These are phyloP conservation scores for Plutomurus gul DNA, from an alignment of 1,140 invertebrate genomes.

Conservation along the genomic window DNA sequence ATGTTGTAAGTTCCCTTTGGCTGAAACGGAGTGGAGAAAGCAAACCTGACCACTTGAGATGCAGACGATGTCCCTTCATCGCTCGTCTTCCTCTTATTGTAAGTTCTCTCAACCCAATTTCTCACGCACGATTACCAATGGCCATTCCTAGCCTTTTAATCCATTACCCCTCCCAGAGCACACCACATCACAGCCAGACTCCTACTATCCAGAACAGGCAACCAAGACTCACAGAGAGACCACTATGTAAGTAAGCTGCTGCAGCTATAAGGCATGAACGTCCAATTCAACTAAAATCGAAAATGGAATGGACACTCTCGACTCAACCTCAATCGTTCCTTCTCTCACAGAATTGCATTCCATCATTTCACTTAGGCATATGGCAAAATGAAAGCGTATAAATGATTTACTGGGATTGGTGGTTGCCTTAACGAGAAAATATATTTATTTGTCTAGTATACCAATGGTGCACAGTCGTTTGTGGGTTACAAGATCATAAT, in stretches of 20 bases:
- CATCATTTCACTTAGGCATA: slow-evolving; percentile 15
- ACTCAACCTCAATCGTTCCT: slow-evolving; percentile 17
- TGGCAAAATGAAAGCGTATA: background rate
- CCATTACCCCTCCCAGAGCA: slow-evolving; percentile 3
- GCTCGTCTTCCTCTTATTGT: slow-evolving; percentile 15
- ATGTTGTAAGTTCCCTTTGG: background rate
- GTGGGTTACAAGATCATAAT: background rate
- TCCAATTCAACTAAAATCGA: background rate
- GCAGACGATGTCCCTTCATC: slow-evolving; percentile 13
- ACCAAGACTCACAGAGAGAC: background rate
- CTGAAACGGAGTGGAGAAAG: background rate
- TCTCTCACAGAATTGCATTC: background rate
- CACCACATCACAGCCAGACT: background rate
- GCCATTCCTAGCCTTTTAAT: slow-evolving; percentile 41
- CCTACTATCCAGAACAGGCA: background rate
- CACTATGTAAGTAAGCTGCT: no score
- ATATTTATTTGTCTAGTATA: background rate
- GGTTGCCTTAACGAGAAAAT: slow-evolving; percentile 8
- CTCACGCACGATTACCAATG: slow-evolving; percentile 48
- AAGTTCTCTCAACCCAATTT: slow-evolving; percentile 38
- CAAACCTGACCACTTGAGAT: slow-evolving; percentile 15
- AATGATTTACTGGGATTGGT: background rate
- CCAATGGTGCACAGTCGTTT: no score
- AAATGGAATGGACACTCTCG: slow-evolving; percentile 4
- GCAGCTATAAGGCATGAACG: no score